Base-by-base conservation (phyloP, 2,888 invertebrate genomes). In the Euzophera pinguis region DNA sequence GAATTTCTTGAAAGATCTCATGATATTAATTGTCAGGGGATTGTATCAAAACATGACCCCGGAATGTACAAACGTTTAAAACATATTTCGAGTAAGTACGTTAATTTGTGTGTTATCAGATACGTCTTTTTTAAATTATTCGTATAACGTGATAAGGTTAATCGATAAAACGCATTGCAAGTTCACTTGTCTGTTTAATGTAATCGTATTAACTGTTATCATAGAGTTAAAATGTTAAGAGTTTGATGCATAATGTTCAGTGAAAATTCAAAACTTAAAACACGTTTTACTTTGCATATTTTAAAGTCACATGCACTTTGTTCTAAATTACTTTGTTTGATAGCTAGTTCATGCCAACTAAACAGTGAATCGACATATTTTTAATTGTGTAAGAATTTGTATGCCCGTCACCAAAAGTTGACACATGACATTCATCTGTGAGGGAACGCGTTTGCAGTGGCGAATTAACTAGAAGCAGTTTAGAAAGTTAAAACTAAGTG, bases 121-220 rank as follows among this genome's bases (percentile, higher is more conserved):
- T 74, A 78, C 74, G 81, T 80, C 76, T 75, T 75, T 74, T 42
- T 54, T 58, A 64, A 65, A 55, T 67, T 62, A 64, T 71, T 65
- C 61, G 55, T 64, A 61, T 61, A 63, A 57, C 65, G 66, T 65
- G 67, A 61, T 78, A 75, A 75, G 73, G 67, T 76, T 73, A 69
- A 71, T 70, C 71, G 59, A 67, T 63, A 69, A 72, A 71, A 73
- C 66, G 76, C 78, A 76, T 81, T 73, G 76, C 75, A 81, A 78
- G 74, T 79, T 84, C 78, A 83, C 76, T 63, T 72, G 72, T 84
- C 72, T 78, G 76, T 81, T 70, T 74, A 71, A 71, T 81, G 75
- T 85, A 81, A 78, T 80, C 76, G 71, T 81, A 78, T 76, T 78
- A 79, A 79, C 76, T 81, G 79, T 83, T 82, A 79, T 75, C 75